Conservation (phyloP, 2,113 vertebrate species). For the Nothoprocta pentlandii region DNA sequence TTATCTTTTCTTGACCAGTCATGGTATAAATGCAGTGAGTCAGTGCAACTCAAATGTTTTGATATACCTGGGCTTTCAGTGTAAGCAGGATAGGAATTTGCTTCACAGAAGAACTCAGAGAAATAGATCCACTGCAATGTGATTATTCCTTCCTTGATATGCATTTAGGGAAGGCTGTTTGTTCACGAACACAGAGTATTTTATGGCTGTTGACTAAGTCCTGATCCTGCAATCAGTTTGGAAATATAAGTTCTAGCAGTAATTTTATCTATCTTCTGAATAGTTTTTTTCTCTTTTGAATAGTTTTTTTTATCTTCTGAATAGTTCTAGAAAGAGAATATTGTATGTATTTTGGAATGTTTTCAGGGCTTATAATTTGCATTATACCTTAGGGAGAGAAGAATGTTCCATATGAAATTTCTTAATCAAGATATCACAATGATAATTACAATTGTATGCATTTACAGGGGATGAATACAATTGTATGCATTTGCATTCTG, state of each 20-base stretch:
- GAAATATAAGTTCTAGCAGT: neutral
- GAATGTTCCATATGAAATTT: neutral
- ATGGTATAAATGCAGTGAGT: neutral
- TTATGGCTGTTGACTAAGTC: neutral
- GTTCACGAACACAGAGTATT: neutral
- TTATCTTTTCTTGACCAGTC: neutral
- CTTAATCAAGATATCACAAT: neutral
- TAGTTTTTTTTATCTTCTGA: neutral
- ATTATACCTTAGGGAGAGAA: neutral
- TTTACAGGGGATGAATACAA: neutral
- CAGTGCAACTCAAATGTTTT: neutral
- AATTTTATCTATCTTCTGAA: neutral
- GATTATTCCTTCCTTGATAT: neutral
- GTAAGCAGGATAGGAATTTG: neutral
- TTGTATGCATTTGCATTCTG: neutral
- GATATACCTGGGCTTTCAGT: neutral
- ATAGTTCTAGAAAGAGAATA: neutral
- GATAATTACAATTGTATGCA: neutral
- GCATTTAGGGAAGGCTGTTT: neutral
- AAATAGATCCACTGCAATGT: neutral
- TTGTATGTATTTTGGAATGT: neutral
- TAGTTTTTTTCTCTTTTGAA: no score
- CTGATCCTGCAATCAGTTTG: neutral
- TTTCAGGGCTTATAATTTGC: neutral
- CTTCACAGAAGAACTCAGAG: neutral